phyloP scores from a whole-genome alignment of 2,113 vertebrate species.

The Stigmatopora argus region DNA sequence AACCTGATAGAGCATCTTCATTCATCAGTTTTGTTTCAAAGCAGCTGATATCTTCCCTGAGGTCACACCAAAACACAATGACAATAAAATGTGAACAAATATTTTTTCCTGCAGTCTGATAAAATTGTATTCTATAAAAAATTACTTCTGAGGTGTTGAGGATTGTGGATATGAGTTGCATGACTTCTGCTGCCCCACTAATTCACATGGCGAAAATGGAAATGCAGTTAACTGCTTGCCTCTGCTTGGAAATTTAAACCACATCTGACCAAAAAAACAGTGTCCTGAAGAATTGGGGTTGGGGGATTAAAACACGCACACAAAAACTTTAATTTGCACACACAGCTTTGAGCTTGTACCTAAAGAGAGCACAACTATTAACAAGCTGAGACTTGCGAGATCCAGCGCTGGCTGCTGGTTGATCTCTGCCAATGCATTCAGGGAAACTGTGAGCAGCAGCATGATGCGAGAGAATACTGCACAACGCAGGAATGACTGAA shows the following conservation, averaged over 20 bases:
- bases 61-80: neutral
- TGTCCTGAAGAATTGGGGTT: constrained; percentile 47
- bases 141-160: constrained; percentile 71
- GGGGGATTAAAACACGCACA: too few relatives aligned
- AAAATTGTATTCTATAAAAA: neutral
- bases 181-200: constrained; percentile 23
- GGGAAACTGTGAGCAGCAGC: constrained; percentile 68
- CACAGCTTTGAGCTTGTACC: constrained; percentile 39
- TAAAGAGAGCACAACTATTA: constrained; percentile 62
- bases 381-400: constrained; percentile 59
- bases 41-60: constrained; percentile 38
- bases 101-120: neutral
- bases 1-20: constrained; percentile 56
- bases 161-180: constrained; percentile 24
- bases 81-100: neutral
- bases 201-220: neutral
- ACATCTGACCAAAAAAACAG: constrained; percentile 53
- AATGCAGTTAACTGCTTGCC: neutral
- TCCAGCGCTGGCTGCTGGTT: constrained; percentile 71
- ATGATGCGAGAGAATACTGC: constrained; percentile 43
- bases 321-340: neutral
- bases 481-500: constrained; percentile 74
- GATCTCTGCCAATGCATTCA: constrained; percentile 65
- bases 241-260: constrained; percentile 19
- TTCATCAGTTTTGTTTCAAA: constrained; percentile 31